A percentile compares a stretch with the other conserved stretches of the same genome.
phyloP scores from a whole-genome alignment of 2,888 invertebrate species.

The Agapostemon virescens region DNA sequence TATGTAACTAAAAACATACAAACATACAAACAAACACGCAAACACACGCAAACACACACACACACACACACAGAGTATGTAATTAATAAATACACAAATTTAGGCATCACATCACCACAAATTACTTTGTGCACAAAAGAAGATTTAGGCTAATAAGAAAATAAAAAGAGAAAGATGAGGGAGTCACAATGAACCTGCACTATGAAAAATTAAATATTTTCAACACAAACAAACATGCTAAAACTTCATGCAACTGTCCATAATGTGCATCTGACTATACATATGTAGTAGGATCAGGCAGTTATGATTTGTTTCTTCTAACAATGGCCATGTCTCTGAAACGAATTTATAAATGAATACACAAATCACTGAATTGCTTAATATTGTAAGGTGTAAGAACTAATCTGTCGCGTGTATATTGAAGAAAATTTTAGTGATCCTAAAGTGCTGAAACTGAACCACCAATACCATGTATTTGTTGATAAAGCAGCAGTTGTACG shows the following conservation, averaged over 20 bases:
- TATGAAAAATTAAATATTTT: constrained; percentile 41
- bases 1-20: background rate
- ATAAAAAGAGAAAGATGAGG: constrained; percentile 3
- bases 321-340: constrained; percentile 62
- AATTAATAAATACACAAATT: constrained; percentile 1
- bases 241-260: constrained; percentile 60
- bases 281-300: constrained; percentile 36
- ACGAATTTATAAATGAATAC: constrained; percentile 56
- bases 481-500: constrained; percentile 71
- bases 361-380: constrained; percentile 45
- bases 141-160: background rate
- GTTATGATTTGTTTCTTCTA: constrained; percentile 40
- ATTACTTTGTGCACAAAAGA: background rate
- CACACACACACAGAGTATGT: background rate
- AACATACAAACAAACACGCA: background rate
- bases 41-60: background rate
- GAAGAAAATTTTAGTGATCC: constrained; percentile 58
- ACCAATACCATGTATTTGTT: constrained; percentile 70
- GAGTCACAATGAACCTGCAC: constrained; percentile 36
- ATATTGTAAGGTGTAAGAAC: constrained; percentile 47
- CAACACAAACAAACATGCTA: constrained; percentile 53
- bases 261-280: constrained; percentile 46
- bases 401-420: constrained; percentile 52
- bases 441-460: constrained; percentile 64
- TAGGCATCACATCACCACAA: background rate